phyloP scores from a whole-genome alignment of 2,888 invertebrate species.

The Chesias legatella region DNA sequence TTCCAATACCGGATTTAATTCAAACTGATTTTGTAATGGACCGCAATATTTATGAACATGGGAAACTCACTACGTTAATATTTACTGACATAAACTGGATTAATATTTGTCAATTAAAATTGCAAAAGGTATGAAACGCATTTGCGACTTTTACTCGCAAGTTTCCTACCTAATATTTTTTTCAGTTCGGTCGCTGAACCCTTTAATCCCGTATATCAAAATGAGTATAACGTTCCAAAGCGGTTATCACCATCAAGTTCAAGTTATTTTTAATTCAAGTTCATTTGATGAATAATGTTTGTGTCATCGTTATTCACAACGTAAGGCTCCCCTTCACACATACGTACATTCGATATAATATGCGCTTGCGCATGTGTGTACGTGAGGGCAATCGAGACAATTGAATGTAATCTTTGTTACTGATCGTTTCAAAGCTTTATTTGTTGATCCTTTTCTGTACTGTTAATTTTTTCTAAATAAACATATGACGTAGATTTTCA shows the following conservation, averaged over 20 bases:
- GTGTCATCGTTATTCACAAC: slow-evolving; percentile 36
- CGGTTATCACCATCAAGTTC: slow-evolving; percentile 27
- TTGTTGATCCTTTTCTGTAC: slow-evolving; percentile 51
- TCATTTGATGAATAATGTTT: slow-evolving; percentile 39
- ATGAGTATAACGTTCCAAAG: slow-evolving; percentile 19
- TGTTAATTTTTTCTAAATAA: slow-evolving; percentile 50
- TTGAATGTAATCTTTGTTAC: slow-evolving; percentile 33
- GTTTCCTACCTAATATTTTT: no score
- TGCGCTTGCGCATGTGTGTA: slow-evolving; percentile 34
- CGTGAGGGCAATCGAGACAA: slow-evolving; percentile 46
- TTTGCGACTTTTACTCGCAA: no score
- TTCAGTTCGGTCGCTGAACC: no score
- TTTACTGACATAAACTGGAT: no score
- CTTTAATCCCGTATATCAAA: no score
- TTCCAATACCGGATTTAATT: no score
- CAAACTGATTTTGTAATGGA: no score
- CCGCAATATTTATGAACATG: no score
- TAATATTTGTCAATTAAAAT: no score
- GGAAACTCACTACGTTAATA: no score
- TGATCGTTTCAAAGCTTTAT: slow-evolving; percentile 56
- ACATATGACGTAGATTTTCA: slow-evolving; percentile 36
- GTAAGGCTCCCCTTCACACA: slow-evolving; percentile 20
- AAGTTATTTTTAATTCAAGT: slow-evolving; percentile 38
- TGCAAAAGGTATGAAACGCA: no score
- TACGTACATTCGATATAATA: slow-evolving; percentile 20